Evolutionary conservation across 1,140 invertebrate genomes (phyloP).

Genomic region (Tachypleus tridentatus): DNA sequence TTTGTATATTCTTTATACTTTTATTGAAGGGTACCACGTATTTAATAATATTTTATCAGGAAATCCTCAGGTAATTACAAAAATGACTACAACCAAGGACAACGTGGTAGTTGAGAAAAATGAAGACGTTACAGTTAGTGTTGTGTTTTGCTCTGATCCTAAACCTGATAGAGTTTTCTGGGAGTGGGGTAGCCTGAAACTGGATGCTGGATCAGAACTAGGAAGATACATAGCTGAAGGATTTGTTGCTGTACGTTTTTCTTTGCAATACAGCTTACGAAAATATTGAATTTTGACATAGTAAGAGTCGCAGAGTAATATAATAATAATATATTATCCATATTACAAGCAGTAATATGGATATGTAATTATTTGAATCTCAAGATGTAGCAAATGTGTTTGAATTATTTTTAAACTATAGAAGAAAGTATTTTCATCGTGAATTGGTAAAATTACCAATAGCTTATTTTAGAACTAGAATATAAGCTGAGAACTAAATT

Average conservation of each 20-base stretch:
- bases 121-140: slow-evolving; percentile 18
- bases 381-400: too few species aligned
- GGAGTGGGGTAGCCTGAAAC: slow-evolving; percentile 23
- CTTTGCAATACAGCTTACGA: not conserved
- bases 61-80: slow-evolving; percentile 16
- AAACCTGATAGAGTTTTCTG: slow-evolving; percentile 20
- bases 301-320: not conserved
- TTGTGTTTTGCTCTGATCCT: slow-evolving; percentile 26
- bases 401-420: too few species aligned
- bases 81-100: slow-evolving; percentile 6
- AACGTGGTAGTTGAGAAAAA: slow-evolving; percentile 22
- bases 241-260: slow-evolving; percentile 7
- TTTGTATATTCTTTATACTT: too few species aligned
- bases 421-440: too few species aligned
- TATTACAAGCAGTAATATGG: too few species aligned
- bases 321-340: not conserved
- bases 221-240: slow-evolving; percentile 16
- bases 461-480: too few species aligned
- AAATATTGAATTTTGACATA: not conserved
- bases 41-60: too few species aligned
- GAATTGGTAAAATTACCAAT: too few species aligned
- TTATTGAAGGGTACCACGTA: too few species aligned
- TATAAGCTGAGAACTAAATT: too few species aligned
- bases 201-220: slow-evolving; percentile 11
- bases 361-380: too few species aligned